Evolutionary conservation across 2,113 vertebrate genomes (phyloP).

Genomic region (Hyperoodon ampullatus): DNA sequence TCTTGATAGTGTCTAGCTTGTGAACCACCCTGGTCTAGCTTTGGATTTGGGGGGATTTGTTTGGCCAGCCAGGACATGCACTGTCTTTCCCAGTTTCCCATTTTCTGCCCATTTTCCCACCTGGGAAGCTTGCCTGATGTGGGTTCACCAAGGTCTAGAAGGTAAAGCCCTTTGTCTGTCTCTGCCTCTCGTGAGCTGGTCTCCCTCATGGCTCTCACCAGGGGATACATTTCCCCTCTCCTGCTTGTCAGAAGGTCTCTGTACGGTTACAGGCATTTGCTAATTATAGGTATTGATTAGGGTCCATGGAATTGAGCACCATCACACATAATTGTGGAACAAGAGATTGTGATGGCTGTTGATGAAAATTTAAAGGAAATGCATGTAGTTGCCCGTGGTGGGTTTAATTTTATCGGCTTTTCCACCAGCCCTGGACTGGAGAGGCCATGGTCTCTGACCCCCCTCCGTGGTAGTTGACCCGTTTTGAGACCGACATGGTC

Average conservation of each 20-base stretch:
- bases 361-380: neutral
- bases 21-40: neutral
- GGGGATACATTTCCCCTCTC: neutral
- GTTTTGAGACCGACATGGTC: neutral
- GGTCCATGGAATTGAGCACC: rapidly evolving
- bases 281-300: neutral
- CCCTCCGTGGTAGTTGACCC: neutral
- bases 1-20: no score
- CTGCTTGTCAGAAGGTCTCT: neutral
- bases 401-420: neutral
- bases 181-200: neutral
- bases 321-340: rapidly evolving
- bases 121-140: neutral
- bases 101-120: neutral
- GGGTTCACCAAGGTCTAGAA: neutral
- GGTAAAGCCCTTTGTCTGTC: neutral
- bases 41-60: neutral
- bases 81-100: neutral
- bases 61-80: neutral
- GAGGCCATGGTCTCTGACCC: neutral
- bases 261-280: neutral
- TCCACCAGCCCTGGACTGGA: neutral
- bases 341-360: neutral
- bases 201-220: neutral
- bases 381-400: no score